A percentile compares a stretch with the other conserved stretches of the same genome.
These are phyloP conservation scores for Lagopus leucura DNA, from an alignment of 2,113 vertebrate genomes.

Conservation along the genomic window DNA sequence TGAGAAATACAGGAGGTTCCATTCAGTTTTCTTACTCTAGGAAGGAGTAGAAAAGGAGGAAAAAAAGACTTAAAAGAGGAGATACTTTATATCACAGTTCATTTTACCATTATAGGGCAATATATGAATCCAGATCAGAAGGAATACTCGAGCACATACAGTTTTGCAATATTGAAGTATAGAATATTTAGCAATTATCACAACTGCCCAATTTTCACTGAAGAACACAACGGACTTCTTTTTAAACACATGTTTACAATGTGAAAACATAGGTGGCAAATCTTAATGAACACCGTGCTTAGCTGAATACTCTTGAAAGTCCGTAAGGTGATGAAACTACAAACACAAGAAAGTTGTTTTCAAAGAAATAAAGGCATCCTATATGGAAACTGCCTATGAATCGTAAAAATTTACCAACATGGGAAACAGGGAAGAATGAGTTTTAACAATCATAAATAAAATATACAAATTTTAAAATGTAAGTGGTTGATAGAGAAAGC, in stretches of 20 bases:
- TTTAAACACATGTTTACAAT: neutral
- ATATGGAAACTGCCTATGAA: neutral
- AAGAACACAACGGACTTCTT: neutral
- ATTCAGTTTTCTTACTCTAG: neutral
- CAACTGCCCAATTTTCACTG: neutral
- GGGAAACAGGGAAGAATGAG: neutral
- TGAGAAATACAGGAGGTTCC: neutral
- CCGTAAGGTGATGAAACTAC: neutral
- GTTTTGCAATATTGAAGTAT: neutral
- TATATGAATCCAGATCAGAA: neutral
- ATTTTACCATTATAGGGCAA: neutral
- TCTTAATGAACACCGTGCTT: neutral
- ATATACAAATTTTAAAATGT: neutral
- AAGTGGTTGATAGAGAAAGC: neutral
- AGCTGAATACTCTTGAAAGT: neutral
- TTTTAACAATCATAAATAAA: neutral
- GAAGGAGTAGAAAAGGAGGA: neutral
- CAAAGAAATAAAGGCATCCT: accelerated
- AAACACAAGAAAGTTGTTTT: neutral
- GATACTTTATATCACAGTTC: neutral
- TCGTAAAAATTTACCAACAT: neutral
- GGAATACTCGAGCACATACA: neutral
- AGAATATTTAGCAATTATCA: neutral
- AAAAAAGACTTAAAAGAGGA: neutral
- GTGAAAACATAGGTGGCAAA: neutral